phyloP scores from a whole-genome alignment of 2,113 vertebrate species.

The Nothoprocta perdicaria region DNA sequence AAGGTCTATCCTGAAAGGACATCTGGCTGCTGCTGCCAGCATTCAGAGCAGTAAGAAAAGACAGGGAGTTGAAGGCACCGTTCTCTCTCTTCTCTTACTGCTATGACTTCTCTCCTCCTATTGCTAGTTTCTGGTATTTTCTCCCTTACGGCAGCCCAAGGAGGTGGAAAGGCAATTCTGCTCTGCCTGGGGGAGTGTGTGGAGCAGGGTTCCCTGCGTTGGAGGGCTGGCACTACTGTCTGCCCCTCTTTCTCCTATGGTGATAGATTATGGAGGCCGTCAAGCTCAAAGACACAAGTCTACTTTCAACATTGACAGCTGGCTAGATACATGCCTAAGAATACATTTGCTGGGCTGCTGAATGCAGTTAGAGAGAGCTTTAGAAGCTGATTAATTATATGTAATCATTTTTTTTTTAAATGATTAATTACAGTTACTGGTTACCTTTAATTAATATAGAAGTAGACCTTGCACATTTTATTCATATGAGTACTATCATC shows the following conservation, averaged over 20 bases:
- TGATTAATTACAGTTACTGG: constrained; percentile 9
- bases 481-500: neutral
- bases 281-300: neutral
- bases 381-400: constrained; percentile 4
- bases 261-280: neutral
- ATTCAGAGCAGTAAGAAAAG: neutral
- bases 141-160: neutral
- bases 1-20: neutral
- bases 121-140: neutral
- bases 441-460: constrained; percentile 7
- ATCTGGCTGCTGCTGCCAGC: neutral
- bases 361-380: neutral
- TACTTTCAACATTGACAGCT: constrained; percentile 12
- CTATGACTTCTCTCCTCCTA: neutral
- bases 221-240: neutral
- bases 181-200: neutral
- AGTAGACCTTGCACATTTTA: neutral
- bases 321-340: neutral
- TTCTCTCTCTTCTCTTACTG: neutral
- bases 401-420: constrained; percentile 19
- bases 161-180: neutral
- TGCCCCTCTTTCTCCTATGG: neutral
- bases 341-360: constrained; percentile 1
- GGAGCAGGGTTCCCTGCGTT: neutral
- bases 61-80: neutral